These are phyloP conservation scores for Malacoraja senta DNA, from an alignment of 2,797 vertebrate species.

Conservation along the genomic window DNA sequence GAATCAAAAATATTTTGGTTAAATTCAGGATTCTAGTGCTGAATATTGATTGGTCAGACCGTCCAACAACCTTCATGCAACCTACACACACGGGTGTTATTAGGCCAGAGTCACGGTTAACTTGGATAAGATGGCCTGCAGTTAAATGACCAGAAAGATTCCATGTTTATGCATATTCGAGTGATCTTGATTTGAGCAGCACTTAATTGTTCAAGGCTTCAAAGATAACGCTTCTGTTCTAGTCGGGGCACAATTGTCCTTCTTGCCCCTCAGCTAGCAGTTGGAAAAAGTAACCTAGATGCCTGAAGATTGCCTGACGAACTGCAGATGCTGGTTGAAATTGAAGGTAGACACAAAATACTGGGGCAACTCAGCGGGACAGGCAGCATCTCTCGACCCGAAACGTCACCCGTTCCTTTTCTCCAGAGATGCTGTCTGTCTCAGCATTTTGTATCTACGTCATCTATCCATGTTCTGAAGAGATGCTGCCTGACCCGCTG, in stretches of 20 bases:
- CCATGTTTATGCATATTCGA: not conserved
- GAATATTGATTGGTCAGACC: not conserved
- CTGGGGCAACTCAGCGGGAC: too few relatives aligned
- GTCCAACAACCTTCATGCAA: not conserved
- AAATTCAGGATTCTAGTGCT: not conserved
- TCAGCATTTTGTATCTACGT: too few relatives aligned
- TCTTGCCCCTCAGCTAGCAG: not conserved
- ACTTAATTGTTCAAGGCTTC: too few relatives aligned
- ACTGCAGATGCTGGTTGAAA: too few relatives aligned
- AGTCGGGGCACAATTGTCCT: not conserved
- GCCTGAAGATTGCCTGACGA: not conserved
- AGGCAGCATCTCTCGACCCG: too few relatives aligned
- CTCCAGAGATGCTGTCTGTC: too few relatives aligned
- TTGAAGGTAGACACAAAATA: too few relatives aligned
- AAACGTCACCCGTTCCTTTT: too few relatives aligned
- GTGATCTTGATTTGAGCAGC: not conserved
- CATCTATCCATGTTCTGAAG: too few relatives aligned
- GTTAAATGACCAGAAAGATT: not conserved
- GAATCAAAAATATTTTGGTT: not conserved
- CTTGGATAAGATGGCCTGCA: not conserved
- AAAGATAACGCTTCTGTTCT: too few relatives aligned
- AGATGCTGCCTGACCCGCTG: too few relatives aligned
- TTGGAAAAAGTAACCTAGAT: not conserved
- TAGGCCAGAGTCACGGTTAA: not conserved
- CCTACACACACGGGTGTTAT: not conserved